Conservation (phyloP, 1,140 invertebrate genomes). For the Saccostrea cuccullata region DNA sequence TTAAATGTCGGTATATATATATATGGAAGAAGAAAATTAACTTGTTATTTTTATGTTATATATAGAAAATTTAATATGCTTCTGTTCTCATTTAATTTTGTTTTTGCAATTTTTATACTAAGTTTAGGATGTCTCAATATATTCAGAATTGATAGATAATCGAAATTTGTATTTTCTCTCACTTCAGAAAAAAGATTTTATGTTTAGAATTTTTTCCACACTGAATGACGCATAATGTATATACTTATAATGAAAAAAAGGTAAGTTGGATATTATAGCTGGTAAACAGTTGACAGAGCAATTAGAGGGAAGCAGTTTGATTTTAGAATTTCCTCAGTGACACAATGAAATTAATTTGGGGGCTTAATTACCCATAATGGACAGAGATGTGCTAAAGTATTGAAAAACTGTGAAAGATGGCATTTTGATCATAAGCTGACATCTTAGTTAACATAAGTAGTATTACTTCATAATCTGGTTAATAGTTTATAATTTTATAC, state of each 20-base stretch:
- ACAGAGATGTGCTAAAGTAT: neutral
- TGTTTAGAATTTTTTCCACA: too few relatives aligned
- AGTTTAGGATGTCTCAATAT: too few relatives aligned
- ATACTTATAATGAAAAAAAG: too few relatives aligned
- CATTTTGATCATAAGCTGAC: neutral
- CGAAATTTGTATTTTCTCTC: too few relatives aligned
- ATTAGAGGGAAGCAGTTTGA: neutral
- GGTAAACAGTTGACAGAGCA: neutral
- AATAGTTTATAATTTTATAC: neutral
- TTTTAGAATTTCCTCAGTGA: neutral
- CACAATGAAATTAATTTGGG: neutral
- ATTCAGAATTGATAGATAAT: too few relatives aligned
- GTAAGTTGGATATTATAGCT: neutral
- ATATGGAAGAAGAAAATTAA: neutral
- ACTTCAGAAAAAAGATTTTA: too few relatives aligned
- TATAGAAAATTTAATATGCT: too few relatives aligned
- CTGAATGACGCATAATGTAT: too few relatives aligned
- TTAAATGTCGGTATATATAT: neutral
- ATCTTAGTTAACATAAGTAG: neutral
- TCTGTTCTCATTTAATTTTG: too few relatives aligned
- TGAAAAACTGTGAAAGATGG: slow-evolving; percentile 20
- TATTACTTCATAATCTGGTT: neutral
- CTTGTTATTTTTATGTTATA: neutral
- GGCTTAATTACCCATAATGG: neutral
- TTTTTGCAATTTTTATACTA: too few relatives aligned